Base-by-base conservation (phyloP, 2,888 invertebrate species). In the Cantharis nigra region DNA sequence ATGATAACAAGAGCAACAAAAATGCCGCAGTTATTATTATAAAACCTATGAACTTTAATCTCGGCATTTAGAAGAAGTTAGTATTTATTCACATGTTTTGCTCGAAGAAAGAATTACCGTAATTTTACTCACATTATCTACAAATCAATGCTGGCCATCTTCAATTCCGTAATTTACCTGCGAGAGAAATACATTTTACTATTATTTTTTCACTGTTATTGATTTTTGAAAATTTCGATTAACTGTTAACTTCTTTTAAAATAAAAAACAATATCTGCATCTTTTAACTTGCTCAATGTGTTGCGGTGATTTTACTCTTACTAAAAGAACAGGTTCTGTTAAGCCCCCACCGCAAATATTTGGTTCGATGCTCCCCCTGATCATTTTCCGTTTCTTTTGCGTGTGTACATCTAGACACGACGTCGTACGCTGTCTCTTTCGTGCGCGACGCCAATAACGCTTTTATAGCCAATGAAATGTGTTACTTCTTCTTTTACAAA, bases 281-380 rank as follows among this genome's bases (percentile, higher is more conserved):
- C 7, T 67, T 67, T 67, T 23, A 67, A 67, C 9, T 67, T 23
- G 65, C 18, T 67, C 65, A 26, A 23, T 67, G 13, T 23, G 65
- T 18, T 67, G 23, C 65, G 65, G 65, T 67, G 65, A 23, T 67
- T n/a, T n/a, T n/a, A 67, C 23, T 26, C 26, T 67, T 67, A 67
- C 65, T 67, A 67, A 67, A 64, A 67, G 65, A 67, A 67, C 65
- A 23, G 26, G 65, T 76, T 77, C 76, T 75, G 64, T 71, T 63
- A 69, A 69, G 71, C 72, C 77, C 79, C 79, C 77, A 77, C 77
- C 75, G 69, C 67, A 14, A 49, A 63, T 28, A 49, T 77, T 73
- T 64, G 69, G 77, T 75, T 69, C 79, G 69, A 72, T 75, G 79
- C 75, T 79, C 77, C 77, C 69, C 72, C 72, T 79, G 79, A 75